A percentile compares a stretch with the other conserved stretches of the same genome.
Evolutionary conservation across 1,140 invertebrate species (phyloP).

Genomic region (Dufourea novaeangliae): DNA sequence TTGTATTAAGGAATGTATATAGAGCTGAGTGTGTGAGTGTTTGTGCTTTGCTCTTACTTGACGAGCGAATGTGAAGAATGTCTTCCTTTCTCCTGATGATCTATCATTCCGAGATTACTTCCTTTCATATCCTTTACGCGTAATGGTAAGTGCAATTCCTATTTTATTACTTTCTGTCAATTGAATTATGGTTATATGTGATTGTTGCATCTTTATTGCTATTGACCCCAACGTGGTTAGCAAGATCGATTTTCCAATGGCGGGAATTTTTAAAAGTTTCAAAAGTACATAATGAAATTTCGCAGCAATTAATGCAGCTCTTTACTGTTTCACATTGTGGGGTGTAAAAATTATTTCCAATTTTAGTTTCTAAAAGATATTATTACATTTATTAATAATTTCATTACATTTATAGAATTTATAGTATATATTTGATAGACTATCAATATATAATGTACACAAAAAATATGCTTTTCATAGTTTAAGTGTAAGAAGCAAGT

Average conservation of each 20-base stretch:
- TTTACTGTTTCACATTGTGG: not conserved
- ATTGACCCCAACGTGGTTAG: not conserved
- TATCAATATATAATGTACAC: not conserved
- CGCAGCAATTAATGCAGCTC: too few species aligned
- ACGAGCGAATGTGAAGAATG: too few species aligned
- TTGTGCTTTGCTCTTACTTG: too few species aligned
- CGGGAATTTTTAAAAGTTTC: not conserved
- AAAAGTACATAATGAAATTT: not conserved
- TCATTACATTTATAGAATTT: constrained; percentile 22
- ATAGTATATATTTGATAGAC: not conserved
- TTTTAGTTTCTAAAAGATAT: not conserved
- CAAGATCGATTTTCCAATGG: not conserved
- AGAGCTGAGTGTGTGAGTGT: too few species aligned
- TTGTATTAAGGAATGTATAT: too few species aligned
- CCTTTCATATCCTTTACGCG: not conserved
- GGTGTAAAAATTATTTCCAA: not conserved
- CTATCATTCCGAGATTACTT: not conserved
- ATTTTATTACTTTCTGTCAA: not conserved
- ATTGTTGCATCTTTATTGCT: not conserved
- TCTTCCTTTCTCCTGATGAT: too few species aligned
- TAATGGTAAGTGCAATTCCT: not conserved
- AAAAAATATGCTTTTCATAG: not conserved
- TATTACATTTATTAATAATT: constrained; percentile 31
- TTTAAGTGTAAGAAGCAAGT: constrained; percentile 11
- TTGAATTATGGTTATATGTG: not conserved